A percentile compares a stretch with the other conserved stretches of the same genome.
phyloP scores from a whole-genome alignment of 2,113 vertebrate species.

The Felis chaus region DNA sequence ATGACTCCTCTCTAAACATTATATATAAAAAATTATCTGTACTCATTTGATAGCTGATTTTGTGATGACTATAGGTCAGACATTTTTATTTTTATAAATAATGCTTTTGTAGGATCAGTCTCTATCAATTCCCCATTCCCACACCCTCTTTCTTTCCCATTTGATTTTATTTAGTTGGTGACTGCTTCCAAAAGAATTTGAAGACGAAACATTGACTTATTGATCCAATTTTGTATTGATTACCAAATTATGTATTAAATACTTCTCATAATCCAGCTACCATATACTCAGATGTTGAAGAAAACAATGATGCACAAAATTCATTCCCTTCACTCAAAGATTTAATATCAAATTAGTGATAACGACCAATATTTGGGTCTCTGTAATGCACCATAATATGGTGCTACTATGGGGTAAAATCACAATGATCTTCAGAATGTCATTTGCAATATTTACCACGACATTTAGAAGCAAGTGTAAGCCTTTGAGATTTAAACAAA shows the following conservation, averaged over 20 bases:
- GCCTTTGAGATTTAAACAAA: background rate
- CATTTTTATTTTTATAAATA: background rate
- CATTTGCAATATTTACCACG: background rate
- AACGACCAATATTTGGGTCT: background rate
- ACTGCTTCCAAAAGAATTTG: background rate
- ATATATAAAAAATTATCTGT: background rate
- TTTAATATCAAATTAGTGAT: background rate
- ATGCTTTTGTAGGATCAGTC: background rate
- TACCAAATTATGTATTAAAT: background rate
- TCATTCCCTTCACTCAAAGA: background rate
- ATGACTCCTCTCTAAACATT: background rate
- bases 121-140: background rate
- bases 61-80: background rate
- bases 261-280: background rate
- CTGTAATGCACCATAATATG: background rate
- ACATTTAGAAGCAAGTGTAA: background rate
- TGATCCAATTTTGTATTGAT: background rate
- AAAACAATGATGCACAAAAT: background rate
- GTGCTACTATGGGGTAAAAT: background rate
- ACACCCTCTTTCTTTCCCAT: background rate
- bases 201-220: background rate
- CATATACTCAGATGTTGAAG: background rate
- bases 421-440: background rate
- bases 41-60: background rate
- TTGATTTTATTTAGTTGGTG: background rate